A percentile compares a stretch with the other conserved stretches of the same genome.
Evolutionary conservation across 2,888 invertebrate species (phyloP).

Genomic region (Agrotis exclamationis): DNA sequence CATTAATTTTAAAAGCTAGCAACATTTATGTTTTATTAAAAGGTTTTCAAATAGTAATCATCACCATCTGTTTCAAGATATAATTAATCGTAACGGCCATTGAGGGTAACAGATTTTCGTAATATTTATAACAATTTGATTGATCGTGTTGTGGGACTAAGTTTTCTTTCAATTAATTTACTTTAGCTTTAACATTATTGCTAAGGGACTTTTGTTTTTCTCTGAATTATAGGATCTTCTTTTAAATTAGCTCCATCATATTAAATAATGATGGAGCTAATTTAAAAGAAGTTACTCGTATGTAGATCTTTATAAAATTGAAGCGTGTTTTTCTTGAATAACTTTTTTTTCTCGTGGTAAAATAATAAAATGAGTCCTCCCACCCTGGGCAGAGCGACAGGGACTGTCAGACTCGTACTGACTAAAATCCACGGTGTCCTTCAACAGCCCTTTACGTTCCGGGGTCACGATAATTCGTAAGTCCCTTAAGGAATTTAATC

Average conservation of each 20-base stretch:
- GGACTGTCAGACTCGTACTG: no score
- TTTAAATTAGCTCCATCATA: no score
- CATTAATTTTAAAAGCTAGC: neutral
- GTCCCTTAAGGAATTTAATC: neutral
- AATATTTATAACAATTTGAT: conserved; percentile 29
- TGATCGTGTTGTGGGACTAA: conserved; percentile 20
- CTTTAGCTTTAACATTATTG: neutral
- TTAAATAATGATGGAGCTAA: neutral
- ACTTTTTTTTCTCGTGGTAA: no score
- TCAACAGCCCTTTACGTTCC: no score
- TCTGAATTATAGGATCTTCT: neutral
- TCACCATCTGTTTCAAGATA: conserved; percentile 23
- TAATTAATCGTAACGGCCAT: conserved; percentile 21
- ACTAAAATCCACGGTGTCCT: no score
- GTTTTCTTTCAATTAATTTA: neutral
- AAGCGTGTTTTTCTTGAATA: neutral
- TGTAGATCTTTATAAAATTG: no score
- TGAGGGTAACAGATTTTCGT: conserved; percentile 13
- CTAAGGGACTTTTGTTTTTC: neutral
- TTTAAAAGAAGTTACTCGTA: no score
- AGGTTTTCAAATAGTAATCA: conserved; percentile 12
- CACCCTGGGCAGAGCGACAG: no score
- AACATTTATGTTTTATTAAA: neutral
- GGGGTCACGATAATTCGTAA: no score
- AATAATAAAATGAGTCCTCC: no score